Conservation (phyloP, 1,140 invertebrate genomes). For the Procambarus clarkii region DNA sequence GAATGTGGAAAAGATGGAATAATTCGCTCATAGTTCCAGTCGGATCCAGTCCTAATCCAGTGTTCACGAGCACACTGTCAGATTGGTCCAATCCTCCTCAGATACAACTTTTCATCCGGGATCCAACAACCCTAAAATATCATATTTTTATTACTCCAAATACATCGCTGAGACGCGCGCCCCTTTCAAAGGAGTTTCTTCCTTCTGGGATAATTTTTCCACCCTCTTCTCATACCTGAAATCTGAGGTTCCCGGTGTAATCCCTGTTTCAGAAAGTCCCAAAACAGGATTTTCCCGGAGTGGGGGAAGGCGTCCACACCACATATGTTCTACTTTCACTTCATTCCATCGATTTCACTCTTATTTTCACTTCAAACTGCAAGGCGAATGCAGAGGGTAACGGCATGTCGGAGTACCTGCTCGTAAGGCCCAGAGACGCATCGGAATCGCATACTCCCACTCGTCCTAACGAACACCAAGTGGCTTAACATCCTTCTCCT, state of each 20-base stretch:
- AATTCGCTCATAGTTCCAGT: too few species aligned
- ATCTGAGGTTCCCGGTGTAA: conserved; percentile 37
- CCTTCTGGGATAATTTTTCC: not conserved
- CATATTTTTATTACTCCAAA: too few species aligned
- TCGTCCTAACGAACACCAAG: not conserved
- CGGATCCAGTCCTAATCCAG: too few species aligned
- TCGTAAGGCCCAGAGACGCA: not conserved
- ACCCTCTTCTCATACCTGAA: conserved; percentile 21
- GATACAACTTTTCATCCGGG: too few species aligned
- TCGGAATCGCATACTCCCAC: not conserved
- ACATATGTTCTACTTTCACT: not conserved
- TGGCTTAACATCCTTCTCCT: not conserved
- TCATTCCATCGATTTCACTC: not conserved
- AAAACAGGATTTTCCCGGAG: conserved; percentile 31
- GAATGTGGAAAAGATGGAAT: not conserved
- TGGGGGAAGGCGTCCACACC: not conserved
- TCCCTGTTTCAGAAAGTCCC: conserved; percentile 39
- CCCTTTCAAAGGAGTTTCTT: too few species aligned
- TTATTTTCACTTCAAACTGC: not conserved
- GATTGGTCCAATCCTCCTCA: too few species aligned
- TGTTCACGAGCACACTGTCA: too few species aligned
- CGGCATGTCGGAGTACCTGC: not conserved
- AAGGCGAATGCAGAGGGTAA: not conserved
- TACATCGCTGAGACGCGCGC: too few species aligned
- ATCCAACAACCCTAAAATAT: too few species aligned